Percentiles rank a stretch among this genome's conserved stretches.
phyloP scores from a whole-genome alignment of 2,797 vertebrate genomes.

The Intellagama lesueurii region DNA sequence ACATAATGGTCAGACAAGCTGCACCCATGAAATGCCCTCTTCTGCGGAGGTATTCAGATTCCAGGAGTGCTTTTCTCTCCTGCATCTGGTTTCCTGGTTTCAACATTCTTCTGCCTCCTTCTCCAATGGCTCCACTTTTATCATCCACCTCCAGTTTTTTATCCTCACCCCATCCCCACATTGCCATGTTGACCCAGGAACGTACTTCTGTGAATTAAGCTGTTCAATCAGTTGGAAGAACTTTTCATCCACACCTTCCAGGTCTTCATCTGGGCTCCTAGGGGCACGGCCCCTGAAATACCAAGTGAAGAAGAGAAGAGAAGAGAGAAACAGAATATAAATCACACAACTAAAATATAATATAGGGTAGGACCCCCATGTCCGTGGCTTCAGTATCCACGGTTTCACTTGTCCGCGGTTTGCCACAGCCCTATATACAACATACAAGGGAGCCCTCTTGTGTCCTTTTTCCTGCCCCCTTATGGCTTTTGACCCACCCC shows the following conservation, averaged over 20 bases:
- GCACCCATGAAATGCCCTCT: too few relatives aligned
- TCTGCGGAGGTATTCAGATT: too few relatives aligned
- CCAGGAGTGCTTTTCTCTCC: neutral
- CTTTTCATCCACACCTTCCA: conserved; percentile 74
- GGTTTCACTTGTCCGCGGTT: neutral
- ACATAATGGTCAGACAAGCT: too few relatives aligned
- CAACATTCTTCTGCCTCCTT: neutral
- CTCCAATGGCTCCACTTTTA: neutral
- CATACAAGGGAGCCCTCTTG: too few relatives aligned
- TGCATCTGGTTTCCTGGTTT: neutral
- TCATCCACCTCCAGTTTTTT: neutral
- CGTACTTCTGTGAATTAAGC: conserved; percentile 81
- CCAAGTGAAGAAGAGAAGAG: neutral
- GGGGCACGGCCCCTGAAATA: conserved; percentile 66
- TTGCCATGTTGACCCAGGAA: neutral
- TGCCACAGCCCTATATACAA: too few relatives aligned
- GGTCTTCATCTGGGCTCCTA: conserved; percentile 69
- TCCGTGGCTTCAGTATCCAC: neutral
- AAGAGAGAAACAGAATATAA: neutral
- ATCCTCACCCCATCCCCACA: neutral
- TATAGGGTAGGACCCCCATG: neutral
- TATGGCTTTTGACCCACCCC: too few relatives aligned
- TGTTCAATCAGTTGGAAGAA: conserved; percentile 81
- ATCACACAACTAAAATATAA: neutral
- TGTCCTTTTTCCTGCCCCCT: too few relatives aligned